Evolutionary conservation across 2,797 vertebrate species (phyloP).

Genomic region (Huso huso): DNA sequence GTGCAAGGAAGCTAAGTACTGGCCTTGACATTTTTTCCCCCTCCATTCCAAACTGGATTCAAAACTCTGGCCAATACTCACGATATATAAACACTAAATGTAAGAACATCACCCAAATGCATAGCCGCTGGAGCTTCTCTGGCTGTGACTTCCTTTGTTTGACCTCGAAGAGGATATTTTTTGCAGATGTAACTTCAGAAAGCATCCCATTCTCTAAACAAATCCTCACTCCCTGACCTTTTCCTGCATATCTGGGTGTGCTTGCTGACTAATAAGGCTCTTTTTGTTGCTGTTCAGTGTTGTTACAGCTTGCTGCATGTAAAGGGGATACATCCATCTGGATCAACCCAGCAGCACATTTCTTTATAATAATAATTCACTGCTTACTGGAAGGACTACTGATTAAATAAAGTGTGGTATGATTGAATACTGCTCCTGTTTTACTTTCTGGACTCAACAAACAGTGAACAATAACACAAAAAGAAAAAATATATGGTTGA

Average conservation of each 20-base stretch:
- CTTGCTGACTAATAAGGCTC: slow-evolving; percentile 49
- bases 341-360: slow-evolving; percentile 28
- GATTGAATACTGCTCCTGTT: slow-evolving; percentile 35
- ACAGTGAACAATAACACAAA: slow-evolving; percentile 3
- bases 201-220: slow-evolving; percentile 19
- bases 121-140: neutral
- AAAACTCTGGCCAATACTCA: no score
- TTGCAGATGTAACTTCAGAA: slow-evolving; percentile 68
- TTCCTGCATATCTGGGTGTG: slow-evolving; percentile 25
- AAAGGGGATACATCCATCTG: slow-evolving; percentile 46
- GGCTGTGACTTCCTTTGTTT: slow-evolving; percentile 53
- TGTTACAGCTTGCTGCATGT: slow-evolving; percentile 58
- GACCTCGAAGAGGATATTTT: slow-evolving; percentile 46
- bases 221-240: slow-evolving; percentile 18
- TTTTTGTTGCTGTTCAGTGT: slow-evolving; percentile 54
- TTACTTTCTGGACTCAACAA: slow-evolving; percentile 33
- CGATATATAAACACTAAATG: neutral
- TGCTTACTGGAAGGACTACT: slow-evolving; percentile 38
- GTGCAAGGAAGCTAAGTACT: no score
- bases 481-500: no score
- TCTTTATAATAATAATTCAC: slow-evolving; percentile 38
- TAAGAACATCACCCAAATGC: neutral
- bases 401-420: slow-evolving; percentile 44
- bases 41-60: no score
- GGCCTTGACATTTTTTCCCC: no score